These are phyloP conservation scores for Brachyptera risi DNA, from an alignment of 2,888 invertebrate genomes.

Conservation along the genomic window DNA sequence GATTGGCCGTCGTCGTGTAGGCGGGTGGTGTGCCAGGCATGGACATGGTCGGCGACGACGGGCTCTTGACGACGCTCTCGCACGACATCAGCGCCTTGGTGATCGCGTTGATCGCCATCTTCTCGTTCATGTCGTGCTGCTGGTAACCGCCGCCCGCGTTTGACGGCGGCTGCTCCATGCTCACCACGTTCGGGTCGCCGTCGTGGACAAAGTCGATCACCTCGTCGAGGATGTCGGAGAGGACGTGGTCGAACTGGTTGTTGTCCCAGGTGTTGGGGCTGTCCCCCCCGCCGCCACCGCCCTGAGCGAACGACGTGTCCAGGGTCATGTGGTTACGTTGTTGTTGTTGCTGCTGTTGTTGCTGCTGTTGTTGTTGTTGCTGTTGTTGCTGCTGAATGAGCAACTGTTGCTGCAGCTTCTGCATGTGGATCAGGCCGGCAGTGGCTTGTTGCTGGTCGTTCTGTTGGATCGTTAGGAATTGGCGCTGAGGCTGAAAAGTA, in stretches of 20 bases:
- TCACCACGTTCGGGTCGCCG: slow-evolving; percentile 42
- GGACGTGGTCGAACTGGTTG: slow-evolving; percentile 59
- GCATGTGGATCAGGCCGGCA: slow-evolving; percentile 25
- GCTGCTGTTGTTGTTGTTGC: slow-evolving; percentile 34
- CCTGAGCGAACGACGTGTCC: slow-evolving; percentile 1
- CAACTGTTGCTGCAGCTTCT: slow-evolving; percentile 27
- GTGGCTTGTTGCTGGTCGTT: slow-evolving; percentile 28
- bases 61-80: slow-evolving; percentile 58
- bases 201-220: slow-evolving; percentile 78
- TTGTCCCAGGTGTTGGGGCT: slow-evolving; percentile 45
- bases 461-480: slow-evolving; percentile 23
- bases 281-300: slow-evolving; percentile 38
- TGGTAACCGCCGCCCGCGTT: background rate
- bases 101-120: slow-evolving; percentile 83
- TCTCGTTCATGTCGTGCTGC: slow-evolving; percentile 57
- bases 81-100: slow-evolving; percentile 87
- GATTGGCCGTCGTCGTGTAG: slow-evolving; percentile 45
- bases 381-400: slow-evolving; percentile 32
- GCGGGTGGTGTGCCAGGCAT: slow-evolving; percentile 56
- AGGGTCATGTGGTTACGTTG: slow-evolving; percentile 29
- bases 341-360: slow-evolving; percentile 33
- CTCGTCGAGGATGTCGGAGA: slow-evolving; percentile 81
- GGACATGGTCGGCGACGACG: slow-evolving; percentile 52
- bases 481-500: slow-evolving; percentile 33
- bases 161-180: background rate